A percentile compares a stretch with the other conserved stretches of the same genome.
Conservation (phyloP, 2,797 vertebrate species). For the Zalophus californianus region DNA sequence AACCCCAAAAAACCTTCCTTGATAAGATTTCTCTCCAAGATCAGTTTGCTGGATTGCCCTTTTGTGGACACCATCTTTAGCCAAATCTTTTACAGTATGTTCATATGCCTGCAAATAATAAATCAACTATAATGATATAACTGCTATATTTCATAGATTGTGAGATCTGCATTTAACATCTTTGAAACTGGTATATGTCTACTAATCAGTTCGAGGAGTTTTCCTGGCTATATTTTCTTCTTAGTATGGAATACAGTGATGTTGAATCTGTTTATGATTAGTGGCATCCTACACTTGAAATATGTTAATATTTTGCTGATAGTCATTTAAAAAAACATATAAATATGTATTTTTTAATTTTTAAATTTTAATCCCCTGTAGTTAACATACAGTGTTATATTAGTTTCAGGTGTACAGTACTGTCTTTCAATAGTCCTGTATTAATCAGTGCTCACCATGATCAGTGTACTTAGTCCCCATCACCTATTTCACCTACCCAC, state of each 20-base stretch:
- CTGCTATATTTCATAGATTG: background rate
- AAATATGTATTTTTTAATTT: background rate
- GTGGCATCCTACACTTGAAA: background rate
- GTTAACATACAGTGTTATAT: background rate
- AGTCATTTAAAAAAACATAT: background rate
- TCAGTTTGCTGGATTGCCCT: background rate
- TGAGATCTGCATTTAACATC: conserved; percentile 19
- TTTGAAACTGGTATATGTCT: background rate
- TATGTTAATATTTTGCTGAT: background rate
- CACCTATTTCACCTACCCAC: background rate
- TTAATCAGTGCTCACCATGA: background rate
- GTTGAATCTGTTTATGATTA: background rate
- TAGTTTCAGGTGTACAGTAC: background rate
- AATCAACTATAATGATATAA: background rate
- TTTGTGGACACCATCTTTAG: background rate
- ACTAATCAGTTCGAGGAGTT: background rate
- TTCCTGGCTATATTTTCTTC: background rate
- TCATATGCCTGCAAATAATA: background rate
- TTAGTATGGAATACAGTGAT: background rate
- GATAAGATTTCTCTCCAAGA: conserved; percentile 22
- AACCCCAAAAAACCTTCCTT: background rate
- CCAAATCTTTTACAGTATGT: background rate
- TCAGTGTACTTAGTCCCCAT: background rate
- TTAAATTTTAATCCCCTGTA: background rate
- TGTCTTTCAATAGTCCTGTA: background rate